These are phyloP conservation scores for Serilophus lunatus DNA, from an alignment of 2,113 vertebrate genomes.

Conservation along the genomic window DNA sequence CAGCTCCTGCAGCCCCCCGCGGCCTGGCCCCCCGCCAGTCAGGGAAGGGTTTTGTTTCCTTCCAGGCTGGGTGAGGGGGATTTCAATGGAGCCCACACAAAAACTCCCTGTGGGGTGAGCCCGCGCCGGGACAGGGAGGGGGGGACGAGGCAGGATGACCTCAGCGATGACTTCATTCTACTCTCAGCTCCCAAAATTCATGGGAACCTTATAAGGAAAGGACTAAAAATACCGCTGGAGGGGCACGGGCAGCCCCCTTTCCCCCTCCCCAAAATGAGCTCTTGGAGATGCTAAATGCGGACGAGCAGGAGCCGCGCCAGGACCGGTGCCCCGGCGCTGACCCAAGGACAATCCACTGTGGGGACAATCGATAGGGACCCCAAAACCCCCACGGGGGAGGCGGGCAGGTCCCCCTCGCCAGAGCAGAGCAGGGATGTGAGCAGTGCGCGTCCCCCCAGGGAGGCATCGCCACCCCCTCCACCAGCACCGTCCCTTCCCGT, in stretches of 20 bases:
- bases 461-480: not conserved
- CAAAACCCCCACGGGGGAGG: not conserved
- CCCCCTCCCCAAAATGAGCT: not conserved
- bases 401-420: fast-evolving
- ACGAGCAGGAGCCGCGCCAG: not conserved
- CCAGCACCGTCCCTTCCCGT: not conserved
- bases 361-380: not conserved
- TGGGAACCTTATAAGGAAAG: slow-evolving; percentile 42
- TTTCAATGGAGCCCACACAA: slow-evolving; percentile 40
- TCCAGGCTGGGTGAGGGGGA: not conserved
- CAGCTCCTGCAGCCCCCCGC: not conserved
- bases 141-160: not conserved
- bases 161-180: slow-evolving; percentile 51
- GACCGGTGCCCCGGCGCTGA: not conserved
- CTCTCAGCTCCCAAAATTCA: slow-evolving; percentile 15
- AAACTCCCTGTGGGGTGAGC: slow-evolving; percentile 18
- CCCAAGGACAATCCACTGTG: fast-evolving
- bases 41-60: slow-evolving; percentile 38
- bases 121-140: not conserved
- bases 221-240: not conserved
- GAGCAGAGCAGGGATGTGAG: too few species aligned
- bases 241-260: not conserved
- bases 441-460: not conserved
- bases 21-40: not conserved
- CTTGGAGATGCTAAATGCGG: not conserved